phyloP scores from a whole-genome alignment of 1,140 invertebrate genomes.

The Propsilocerus akamusi region DNA sequence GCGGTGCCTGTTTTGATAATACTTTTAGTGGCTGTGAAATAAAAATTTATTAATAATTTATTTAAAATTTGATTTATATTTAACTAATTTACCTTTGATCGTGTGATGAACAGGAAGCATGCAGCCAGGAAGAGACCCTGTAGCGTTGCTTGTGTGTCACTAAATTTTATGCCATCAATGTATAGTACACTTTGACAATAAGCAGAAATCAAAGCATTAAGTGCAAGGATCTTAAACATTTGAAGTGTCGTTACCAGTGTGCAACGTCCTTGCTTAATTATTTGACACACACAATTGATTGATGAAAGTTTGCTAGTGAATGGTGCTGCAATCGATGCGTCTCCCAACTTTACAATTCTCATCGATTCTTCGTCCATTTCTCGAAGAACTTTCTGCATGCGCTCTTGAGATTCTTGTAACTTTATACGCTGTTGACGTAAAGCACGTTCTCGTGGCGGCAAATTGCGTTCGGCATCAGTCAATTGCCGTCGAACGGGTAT shows the following conservation, averaged over 20 bases:
- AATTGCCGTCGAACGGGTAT: constrained; percentile 13
- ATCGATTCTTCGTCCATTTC: constrained; percentile 84
- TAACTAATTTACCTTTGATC: constrained; percentile 67
- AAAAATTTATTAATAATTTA: constrained; percentile 14
- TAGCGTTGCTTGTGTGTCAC: constrained; percentile 91
- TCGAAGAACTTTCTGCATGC: constrained; percentile 41
- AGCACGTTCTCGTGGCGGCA: constrained; percentile 20
- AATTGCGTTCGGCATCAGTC: constrained; percentile 6
- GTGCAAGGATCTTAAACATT: constrained; percentile 99
- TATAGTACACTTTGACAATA: constrained; percentile 98
- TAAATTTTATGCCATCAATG: constrained; percentile 94
- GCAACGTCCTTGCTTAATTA: constrained; percentile 98
- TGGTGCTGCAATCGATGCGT: constrained; percentile 97
- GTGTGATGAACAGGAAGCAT: constrained; percentile 95
- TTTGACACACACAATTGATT: constrained; percentile 93
- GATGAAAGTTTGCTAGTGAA: constrained; percentile 97
- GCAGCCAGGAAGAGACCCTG: constrained; percentile 86
- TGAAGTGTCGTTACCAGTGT: constrained; percentile 97
- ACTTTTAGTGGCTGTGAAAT: constrained; percentile 70
- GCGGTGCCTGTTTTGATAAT: constrained; percentile 80
- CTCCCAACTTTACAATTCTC: constrained; percentile 84
- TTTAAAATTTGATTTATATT: too few species aligned
- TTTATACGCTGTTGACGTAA: constrained; percentile 19
- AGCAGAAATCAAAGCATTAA: constrained; percentile 95
- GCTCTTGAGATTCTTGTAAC: constrained; percentile 21